Evolutionary conservation across 1,140 invertebrate species (phyloP).

Genomic region (Varroa destructor): DNA sequence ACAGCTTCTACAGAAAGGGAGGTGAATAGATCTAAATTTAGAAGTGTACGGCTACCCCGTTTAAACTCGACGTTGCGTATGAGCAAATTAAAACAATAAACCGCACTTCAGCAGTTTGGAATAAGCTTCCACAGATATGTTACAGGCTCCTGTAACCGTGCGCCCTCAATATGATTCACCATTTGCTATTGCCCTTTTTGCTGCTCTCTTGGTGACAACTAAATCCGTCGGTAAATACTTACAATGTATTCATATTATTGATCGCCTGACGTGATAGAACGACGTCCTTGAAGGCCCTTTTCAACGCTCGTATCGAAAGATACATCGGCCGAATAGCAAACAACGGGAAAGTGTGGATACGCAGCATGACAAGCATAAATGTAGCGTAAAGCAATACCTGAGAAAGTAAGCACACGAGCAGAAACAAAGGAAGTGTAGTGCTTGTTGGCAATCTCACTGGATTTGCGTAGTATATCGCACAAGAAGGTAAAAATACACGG

Average conservation of each 20-base stretch:
- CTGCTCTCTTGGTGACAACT: too few relatives aligned
- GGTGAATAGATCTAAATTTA: too few relatives aligned
- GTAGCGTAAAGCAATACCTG: constrained; percentile 79
- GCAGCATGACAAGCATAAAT: constrained; percentile 92
- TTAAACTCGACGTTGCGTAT: too few relatives aligned
- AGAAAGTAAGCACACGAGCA: constrained; percentile 46
- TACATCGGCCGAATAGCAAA: constrained; percentile 99
- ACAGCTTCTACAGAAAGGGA: background rate
- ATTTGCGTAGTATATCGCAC: background rate
- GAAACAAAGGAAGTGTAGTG: constrained; percentile 33
- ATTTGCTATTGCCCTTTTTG: too few relatives aligned
- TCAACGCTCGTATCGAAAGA: constrained; percentile 89
- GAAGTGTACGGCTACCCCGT: too few relatives aligned
- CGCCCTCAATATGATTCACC: too few relatives aligned
- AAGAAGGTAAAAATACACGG: too few relatives aligned
- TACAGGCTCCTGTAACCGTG: too few relatives aligned
- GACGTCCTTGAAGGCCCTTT: constrained; percentile 94
- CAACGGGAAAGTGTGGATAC: constrained; percentile 89
- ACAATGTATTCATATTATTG: constrained; percentile 92
- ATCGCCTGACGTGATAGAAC: constrained; percentile 90
- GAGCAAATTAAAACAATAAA: too few relatives aligned
- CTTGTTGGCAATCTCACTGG: background rate
- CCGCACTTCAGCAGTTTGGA: too few relatives aligned
- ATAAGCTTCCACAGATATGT: too few relatives aligned
- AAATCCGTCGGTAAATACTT: constrained; percentile 34